These are phyloP conservation scores for Battus philenor DNA, from an alignment of 1,140 invertebrate genomes.

Conservation along the genomic window DNA sequence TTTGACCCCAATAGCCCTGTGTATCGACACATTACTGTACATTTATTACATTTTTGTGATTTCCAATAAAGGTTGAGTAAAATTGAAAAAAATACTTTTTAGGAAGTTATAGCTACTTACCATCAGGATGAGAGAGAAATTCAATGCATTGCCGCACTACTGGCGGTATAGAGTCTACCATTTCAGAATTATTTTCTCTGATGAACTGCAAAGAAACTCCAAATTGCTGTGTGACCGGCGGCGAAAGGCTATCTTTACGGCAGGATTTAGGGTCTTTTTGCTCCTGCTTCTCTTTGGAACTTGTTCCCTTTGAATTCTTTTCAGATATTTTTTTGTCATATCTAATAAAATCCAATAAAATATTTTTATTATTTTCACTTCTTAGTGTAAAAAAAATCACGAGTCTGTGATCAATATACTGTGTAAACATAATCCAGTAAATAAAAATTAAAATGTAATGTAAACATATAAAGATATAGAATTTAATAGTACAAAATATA, in stretches of 20 bases:
- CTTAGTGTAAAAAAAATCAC: too few species aligned
- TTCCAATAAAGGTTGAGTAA: too few species aligned
- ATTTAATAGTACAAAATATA: too few species aligned
- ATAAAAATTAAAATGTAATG: too few species aligned
- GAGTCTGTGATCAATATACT: too few species aligned
- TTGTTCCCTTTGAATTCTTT: constrained; percentile 76
- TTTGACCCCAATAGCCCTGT: too few species aligned
- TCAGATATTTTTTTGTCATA: constrained; percentile 83
- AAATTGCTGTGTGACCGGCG: constrained; percentile 91
- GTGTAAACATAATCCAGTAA: too few species aligned
- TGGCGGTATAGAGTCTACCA: constrained; percentile 86
- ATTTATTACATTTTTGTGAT: too few species aligned
- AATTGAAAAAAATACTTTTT: not conserved
- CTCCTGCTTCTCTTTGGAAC: not conserved
- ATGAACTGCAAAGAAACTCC: constrained; percentile 95
- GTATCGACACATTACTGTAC: too few species aligned
- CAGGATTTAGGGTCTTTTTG: not conserved
- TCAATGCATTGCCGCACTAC: constrained; percentile 93
- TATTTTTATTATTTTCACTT: too few species aligned
- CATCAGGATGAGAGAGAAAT: constrained; percentile 91
- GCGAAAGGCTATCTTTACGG: constrained; percentile 32
- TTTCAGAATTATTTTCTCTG: constrained; percentile 87
- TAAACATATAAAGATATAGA: too few species aligned
- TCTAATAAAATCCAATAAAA: constrained; percentile 67
- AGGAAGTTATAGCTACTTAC: constrained; percentile 77